Evolutionary conservation across 2,888 invertebrate species (phyloP).

Genomic region (Mystacides longicornis): DNA sequence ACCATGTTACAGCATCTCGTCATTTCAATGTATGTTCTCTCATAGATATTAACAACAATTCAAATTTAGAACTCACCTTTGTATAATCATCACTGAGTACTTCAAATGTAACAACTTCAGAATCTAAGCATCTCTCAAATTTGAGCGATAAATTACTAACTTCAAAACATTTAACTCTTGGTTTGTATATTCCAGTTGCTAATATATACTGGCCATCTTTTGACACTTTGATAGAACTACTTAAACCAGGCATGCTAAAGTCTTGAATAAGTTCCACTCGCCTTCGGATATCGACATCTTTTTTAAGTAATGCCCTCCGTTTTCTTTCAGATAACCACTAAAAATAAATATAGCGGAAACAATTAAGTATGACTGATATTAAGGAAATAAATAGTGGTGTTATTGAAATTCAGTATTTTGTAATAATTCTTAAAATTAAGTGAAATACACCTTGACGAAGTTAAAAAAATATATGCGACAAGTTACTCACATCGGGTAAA

Average conservation of each 20-base stretch:
- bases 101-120: constrained; percentile 91
- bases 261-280: constrained; percentile 97
- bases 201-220: constrained; percentile 89
- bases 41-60: not conserved
- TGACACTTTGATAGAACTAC: constrained; percentile 75
- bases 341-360: constrained; percentile 29
- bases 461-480: not conserved
- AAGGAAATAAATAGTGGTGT: no score
- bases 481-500: constrained; percentile 78
- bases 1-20: not conserved
- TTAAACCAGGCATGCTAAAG: constrained; percentile 97
- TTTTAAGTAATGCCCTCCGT: constrained; percentile 71
- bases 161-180: constrained; percentile 92
- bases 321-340: constrained; percentile 86
- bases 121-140: constrained; percentile 96
- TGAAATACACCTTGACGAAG: not conserved
- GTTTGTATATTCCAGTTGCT: constrained; percentile 93
- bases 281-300: constrained; percentile 82
- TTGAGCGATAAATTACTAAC: constrained; percentile 92
- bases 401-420: no score
- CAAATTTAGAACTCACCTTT: constrained; percentile 55
- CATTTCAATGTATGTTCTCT: not conserved
- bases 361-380: no score
- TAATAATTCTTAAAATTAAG: not conserved
- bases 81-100: constrained; percentile 92